phyloP scores from a whole-genome alignment of 2,888 invertebrate genomes.

The Euspilapteryx auroguttella region DNA sequence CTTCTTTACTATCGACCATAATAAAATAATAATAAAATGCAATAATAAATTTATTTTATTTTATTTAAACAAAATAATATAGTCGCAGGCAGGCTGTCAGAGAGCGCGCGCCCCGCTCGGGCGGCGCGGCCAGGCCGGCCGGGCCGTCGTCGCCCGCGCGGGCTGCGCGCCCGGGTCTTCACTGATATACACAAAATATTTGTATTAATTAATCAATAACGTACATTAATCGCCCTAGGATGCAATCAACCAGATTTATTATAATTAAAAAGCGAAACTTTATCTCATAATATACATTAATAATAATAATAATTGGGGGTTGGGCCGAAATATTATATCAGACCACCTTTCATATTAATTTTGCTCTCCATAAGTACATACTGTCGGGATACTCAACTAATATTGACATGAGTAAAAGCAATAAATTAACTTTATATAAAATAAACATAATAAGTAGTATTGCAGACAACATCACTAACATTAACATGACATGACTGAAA shows the following conservation, averaged over 20 bases:
- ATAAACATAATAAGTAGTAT: constrained; percentile 21
- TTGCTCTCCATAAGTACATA: constrained; percentile 39
- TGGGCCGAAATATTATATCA: constrained; percentile 14
- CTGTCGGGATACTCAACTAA: constrained; percentile 19
- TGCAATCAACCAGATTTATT: constrained; percentile 23
- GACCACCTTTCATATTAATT: constrained; percentile 23
- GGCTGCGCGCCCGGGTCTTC: too few relatives aligned
- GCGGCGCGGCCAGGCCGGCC: too few relatives aligned
- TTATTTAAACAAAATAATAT: constrained; percentile 53
- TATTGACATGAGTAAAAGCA: constrained; percentile 16
- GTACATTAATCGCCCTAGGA: constrained; percentile 33
- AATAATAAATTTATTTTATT: constrained; percentile 47
- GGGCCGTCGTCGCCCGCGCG: too few relatives aligned
- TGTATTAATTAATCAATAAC: constrained; percentile 25
- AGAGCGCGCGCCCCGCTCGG: too few relatives aligned
- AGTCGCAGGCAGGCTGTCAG: constrained; percentile 33
- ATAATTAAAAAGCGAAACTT: constrained; percentile 51
- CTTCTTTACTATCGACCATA: too few relatives aligned
- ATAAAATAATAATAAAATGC: too few relatives aligned
- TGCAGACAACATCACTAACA: constrained; percentile 22
- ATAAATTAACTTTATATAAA: constrained; percentile 27
- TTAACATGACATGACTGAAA: constrained; percentile 19
- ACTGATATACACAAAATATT: constrained; percentile 45
- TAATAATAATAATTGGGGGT: constrained; percentile 26
- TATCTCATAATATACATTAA: constrained; percentile 47